Evolutionary conservation across 2,888 invertebrate species (phyloP).

Genomic region (Molanna angustata): DNA sequence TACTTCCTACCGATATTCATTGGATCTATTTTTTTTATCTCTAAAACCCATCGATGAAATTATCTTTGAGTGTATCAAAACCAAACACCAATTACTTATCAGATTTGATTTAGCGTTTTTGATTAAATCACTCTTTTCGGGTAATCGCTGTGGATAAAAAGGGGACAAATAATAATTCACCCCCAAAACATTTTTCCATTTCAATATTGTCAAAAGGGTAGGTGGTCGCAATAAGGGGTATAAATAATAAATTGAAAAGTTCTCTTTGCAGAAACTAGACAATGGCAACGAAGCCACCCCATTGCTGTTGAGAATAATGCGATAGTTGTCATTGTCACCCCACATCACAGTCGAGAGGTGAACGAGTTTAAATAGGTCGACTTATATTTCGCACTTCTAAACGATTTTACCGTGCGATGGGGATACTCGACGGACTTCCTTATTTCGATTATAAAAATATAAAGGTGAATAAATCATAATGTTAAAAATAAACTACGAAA

Average conservation of each 20-base stretch:
- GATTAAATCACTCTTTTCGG: slow-evolving; percentile 21
- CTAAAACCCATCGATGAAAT: too few relatives aligned
- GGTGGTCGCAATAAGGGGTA: slow-evolving; percentile 30
- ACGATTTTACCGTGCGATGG: too few relatives aligned
- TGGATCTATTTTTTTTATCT: too few relatives aligned
- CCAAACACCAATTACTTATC: slow-evolving; percentile 32
- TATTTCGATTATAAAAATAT: too few relatives aligned
- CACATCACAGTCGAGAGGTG: slow-evolving; percentile 26
- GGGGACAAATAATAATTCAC: slow-evolving; percentile 3
- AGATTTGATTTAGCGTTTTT: slow-evolving; percentile 20
- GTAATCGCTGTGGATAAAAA: slow-evolving; percentile 7
- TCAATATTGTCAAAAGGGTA: slow-evolving; percentile 29
- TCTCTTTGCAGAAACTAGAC: slow-evolving; percentile 26
- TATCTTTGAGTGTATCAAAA: slow-evolving; percentile 13
- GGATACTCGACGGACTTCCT: too few relatives aligned
- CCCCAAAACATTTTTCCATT: slow-evolving; percentile 26
- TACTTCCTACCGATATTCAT: too few relatives aligned
- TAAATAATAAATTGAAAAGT: slow-evolving; percentile 33
- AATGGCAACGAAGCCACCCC: slow-evolving; percentile 29
- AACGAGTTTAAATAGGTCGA: slow-evolving; percentile 19
- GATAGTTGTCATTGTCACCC: slow-evolving; percentile 32
- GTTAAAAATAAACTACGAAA: too few relatives aligned
- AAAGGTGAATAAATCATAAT: too few relatives aligned
- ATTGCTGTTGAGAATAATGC: slow-evolving; percentile 28
- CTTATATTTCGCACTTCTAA: slow-evolving; percentile 4